A percentile compares a stretch with the other conserved stretches of the same genome.
phyloP scores from a whole-genome alignment of 1,140 invertebrate genomes.

The Globodera ellingtonae region DNA sequence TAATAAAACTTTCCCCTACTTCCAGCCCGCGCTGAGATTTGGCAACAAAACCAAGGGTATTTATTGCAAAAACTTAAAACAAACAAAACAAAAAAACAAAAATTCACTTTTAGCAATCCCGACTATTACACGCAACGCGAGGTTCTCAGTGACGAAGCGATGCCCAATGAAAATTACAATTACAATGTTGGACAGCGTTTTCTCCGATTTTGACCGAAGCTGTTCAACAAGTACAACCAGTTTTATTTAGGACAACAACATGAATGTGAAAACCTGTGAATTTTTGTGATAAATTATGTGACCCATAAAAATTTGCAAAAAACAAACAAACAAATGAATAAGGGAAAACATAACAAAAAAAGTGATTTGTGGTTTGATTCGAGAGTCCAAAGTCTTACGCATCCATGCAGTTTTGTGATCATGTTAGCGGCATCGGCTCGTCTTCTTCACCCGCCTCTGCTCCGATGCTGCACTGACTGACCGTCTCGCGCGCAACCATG shows the following conservation, averaged over 20 bases:
- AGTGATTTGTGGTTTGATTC: no score
- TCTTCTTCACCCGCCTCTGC: conserved; percentile 25
- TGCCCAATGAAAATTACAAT: not conserved
- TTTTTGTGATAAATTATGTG: not conserved
- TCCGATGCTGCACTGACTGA: conserved; percentile 37
- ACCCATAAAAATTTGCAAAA: not conserved
- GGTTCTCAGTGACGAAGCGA: not conserved
- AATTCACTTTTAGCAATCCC: not conserved
- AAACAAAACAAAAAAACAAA: not conserved
- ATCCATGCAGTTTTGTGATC: not conserved
- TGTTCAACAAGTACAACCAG: no score
- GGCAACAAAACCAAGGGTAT: not conserved
- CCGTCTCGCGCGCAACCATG: conserved; percentile 71
- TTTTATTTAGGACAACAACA: no score
- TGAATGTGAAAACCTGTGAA: not conserved
- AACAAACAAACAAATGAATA: not conserved
- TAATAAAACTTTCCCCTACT: not conserved
- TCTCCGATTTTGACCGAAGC: not conserved
- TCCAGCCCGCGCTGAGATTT: not conserved
- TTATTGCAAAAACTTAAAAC: not conserved
- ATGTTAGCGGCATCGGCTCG: not conserved
- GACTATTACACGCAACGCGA: not conserved
- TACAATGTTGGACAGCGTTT: not conserved
- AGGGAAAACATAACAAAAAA: not conserved
- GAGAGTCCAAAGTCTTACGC: no score